A percentile compares a stretch with the other conserved stretches of the same genome.
phyloP scores from a whole-genome alignment of 2,113 vertebrate species.

The Cebidichthys violaceus region DNA sequence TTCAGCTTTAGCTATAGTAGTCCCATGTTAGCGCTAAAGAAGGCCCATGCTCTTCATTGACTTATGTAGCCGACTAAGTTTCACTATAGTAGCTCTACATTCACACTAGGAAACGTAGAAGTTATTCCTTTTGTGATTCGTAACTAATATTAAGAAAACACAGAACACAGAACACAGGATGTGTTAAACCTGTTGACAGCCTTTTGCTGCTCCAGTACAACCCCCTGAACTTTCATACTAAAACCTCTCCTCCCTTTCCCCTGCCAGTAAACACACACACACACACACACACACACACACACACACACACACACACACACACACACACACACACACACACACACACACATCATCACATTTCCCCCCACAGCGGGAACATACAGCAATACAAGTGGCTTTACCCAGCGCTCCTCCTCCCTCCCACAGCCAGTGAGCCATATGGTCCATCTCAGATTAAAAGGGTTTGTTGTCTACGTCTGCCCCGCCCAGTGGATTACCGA shows the following conservation, averaged over 20 bases:
- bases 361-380: slow-evolving; percentile 7
- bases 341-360: slow-evolving; percentile 14
- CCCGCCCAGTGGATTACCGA: slow-evolving; percentile 68
- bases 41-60: too few relatives aligned
- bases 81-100: background rate
- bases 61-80: background rate
- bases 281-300: background rate
- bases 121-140: background rate
- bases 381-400: slow-evolving; percentile 38
- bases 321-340: background rate
- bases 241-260: background rate
- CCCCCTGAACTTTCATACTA: background rate
- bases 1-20: background rate
- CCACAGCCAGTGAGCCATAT: slow-evolving; percentile 67
- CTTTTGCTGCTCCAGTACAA: background rate
- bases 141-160: background rate
- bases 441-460: slow-evolving; percentile 75
- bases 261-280: background rate
- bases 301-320: too few relatives aligned
- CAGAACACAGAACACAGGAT: background rate
- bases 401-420: slow-evolving; percentile 14
- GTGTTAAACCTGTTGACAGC: background rate
- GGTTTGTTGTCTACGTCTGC: slow-evolving; percentile 58
- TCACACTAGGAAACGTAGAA: background rate
- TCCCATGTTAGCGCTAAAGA: background rate